phyloP scores from a whole-genome alignment of 2,797 vertebrate genomes.

The Taeniopygia guttata region DNA sequence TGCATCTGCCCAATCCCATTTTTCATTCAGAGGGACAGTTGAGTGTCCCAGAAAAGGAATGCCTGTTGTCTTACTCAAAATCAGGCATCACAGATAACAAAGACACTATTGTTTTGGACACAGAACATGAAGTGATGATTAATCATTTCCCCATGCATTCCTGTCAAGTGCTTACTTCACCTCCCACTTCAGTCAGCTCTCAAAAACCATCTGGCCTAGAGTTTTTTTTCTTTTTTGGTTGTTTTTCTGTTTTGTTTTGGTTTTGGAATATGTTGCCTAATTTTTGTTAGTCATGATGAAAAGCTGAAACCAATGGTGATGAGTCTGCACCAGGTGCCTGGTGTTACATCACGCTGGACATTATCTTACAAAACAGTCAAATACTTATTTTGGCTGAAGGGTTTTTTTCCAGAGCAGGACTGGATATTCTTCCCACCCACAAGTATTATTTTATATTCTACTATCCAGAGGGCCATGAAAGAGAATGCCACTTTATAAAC shows the following conservation, averaged over 20 bases:
- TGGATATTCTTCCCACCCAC: background rate
- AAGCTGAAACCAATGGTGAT: slow-evolving; percentile 63
- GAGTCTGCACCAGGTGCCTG: slow-evolving; percentile 57
- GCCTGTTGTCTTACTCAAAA: slow-evolving; percentile 27
- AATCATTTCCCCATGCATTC: slow-evolving; percentile 85
- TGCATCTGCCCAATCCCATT: slow-evolving; percentile 1
- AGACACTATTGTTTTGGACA: slow-evolving; percentile 73
- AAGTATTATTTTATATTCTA: background rate
- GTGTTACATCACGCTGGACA: slow-evolving; percentile 10
- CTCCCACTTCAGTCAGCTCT: slow-evolving; percentile 86
- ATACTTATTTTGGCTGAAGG: background rate
- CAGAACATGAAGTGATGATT: slow-evolving; percentile 82
- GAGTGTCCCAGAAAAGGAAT: background rate
- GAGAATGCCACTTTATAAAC: background rate
- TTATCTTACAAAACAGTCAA: slow-evolving; percentile 37
- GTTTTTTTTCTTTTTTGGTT: slow-evolving; percentile 75
- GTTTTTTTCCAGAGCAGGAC: background rate
- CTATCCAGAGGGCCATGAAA: background rate
- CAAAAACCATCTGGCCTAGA: slow-evolving; percentile 88
- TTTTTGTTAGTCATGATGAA: slow-evolving; percentile 75
- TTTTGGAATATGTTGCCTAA: slow-evolving; percentile 76
- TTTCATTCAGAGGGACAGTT: background rate
- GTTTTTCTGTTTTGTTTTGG: background rate
- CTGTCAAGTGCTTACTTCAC: slow-evolving; percentile 90
- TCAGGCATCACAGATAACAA: slow-evolving; percentile 64